Evolutionary conservation across 2,113 vertebrate genomes (phyloP), one percentile per base, ranked within the genome.

Genomic region (Catharus bicknelli): DNA sequence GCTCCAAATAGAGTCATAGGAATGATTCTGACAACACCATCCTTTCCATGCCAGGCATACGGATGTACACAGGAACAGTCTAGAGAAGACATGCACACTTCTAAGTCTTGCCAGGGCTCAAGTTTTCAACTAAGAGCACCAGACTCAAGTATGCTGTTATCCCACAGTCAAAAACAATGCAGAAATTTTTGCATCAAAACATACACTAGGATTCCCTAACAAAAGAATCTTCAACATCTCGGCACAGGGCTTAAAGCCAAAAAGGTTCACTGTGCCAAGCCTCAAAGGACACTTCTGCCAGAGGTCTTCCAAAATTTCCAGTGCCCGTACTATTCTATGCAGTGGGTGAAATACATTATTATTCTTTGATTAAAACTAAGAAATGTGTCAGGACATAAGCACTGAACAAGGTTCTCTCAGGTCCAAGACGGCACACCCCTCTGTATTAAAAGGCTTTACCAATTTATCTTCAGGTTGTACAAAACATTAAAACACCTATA

Each of bases 1-100:
- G 38, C 88, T 96, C 43, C 85, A 89, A 96, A 88, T 66, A 95
- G 84, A 91, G 88, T 79, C 22, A 0, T 26, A 93, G 75, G 67
- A 82, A 79, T 1, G 16, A 72, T 90, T 78, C 90, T 91, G 87
- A 51, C 48, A 88, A 55, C 48, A 48, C 40, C 9, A 3, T 90
- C 55, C 87, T 91, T 79, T 54, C 73, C 43, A 66, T 67, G 51
- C 70, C 74, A 69, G 13, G 47, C 84, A 84, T 38, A 50, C 1
- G 1, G 74, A 79, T 23, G 70, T 48, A 92, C 50, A 87, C 34
- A 76, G 38, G 66, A 90, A 82, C n/a, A 78, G 45, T 7, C 81
- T 45, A 19, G 20, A 45, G 75, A 58, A 88, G 69, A 59, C 20
- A 36, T 10, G 22, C 32, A 48, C 0, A 2, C 42, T 84, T 88